Conservation (phyloP, 2,797 vertebrate species). For the Tiaroga cobitis region DNA sequence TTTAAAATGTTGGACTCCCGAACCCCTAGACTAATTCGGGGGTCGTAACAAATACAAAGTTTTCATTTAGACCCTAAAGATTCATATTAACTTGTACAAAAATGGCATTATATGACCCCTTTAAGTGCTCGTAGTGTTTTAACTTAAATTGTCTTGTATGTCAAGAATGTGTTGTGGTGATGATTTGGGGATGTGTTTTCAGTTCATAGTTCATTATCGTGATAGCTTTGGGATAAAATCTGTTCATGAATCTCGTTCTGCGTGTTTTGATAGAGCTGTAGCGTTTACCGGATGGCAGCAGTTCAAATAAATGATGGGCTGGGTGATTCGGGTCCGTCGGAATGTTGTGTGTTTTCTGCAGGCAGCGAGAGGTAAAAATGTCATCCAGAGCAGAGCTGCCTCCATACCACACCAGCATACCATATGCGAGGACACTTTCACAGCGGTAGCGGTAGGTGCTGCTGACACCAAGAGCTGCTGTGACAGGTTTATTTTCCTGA, state of each 20-base stretch:
- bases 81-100: too few relatives aligned
- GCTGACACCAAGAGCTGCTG: not conserved
- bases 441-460: not conserved
- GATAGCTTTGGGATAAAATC: constrained; percentile 8
- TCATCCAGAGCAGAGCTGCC: not conserved
- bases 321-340: too few relatives aligned
- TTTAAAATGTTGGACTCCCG: too few relatives aligned
- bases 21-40: too few relatives aligned
- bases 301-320: not conserved
- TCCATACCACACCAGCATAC: not conserved
- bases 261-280: constrained; percentile 9
- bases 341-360: too few relatives aligned
- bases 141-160: not conserved
- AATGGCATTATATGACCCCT: too few relatives aligned
- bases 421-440: not conserved
- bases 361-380: too few relatives aligned
- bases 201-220: constrained; percentile 8
- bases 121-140: not conserved
- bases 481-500: not conserved
- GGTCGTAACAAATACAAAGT: too few relatives aligned
- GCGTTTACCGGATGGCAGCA: not conserved
- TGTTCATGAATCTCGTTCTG: constrained; percentile 7
- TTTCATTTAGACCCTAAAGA: too few relatives aligned
- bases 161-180: not conserved
- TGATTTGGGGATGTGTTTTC: not conserved